Conservation (phyloP, 2,797 vertebrate genomes). For the Zalophus californianus region DNA sequence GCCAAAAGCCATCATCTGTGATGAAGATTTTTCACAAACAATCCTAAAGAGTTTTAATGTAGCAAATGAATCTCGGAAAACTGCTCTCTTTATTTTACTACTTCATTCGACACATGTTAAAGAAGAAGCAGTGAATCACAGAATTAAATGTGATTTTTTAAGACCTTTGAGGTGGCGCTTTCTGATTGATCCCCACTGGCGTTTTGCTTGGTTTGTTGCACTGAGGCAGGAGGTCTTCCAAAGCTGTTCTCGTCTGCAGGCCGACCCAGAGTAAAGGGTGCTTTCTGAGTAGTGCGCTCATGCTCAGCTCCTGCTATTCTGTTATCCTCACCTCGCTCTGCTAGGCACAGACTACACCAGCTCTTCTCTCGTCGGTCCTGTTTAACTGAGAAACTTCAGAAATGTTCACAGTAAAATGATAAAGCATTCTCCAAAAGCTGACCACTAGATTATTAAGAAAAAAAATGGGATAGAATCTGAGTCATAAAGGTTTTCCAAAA, state of each 20-base stretch:
- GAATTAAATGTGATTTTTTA: constrained; percentile 74
- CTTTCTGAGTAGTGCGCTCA: background rate
- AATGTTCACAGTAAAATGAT: background rate
- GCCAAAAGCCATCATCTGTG: constrained; percentile 40
- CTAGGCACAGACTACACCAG: background rate
- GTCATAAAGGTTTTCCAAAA: background rate
- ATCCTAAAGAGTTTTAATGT: constrained; percentile 67
- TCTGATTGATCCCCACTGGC: constrained; percentile 48
- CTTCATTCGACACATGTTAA: constrained; percentile 66
- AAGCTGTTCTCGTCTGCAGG: background rate
- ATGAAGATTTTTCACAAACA: constrained; percentile 60
- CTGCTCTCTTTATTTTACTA: constrained; percentile 69
- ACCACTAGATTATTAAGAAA: background rate
- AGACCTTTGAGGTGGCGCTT: constrained; percentile 65
- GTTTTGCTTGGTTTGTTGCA: constrained; percentile 62
- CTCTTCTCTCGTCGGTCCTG: background rate
- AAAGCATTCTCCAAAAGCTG: constrained; percentile 33
- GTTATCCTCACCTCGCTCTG: background rate
- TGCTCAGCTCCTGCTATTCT: background rate
- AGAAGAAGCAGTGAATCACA: constrained; percentile 71
- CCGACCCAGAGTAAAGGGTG: background rate
- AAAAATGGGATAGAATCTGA: constrained; percentile 1
- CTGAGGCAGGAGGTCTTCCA: constrained; percentile 61
- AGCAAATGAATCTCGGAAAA: constrained; percentile 64
- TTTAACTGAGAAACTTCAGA: constrained; percentile 54